Conservation (phyloP, 2,113 vertebrate genomes). For the Psilopogon haemacephalus region DNA sequence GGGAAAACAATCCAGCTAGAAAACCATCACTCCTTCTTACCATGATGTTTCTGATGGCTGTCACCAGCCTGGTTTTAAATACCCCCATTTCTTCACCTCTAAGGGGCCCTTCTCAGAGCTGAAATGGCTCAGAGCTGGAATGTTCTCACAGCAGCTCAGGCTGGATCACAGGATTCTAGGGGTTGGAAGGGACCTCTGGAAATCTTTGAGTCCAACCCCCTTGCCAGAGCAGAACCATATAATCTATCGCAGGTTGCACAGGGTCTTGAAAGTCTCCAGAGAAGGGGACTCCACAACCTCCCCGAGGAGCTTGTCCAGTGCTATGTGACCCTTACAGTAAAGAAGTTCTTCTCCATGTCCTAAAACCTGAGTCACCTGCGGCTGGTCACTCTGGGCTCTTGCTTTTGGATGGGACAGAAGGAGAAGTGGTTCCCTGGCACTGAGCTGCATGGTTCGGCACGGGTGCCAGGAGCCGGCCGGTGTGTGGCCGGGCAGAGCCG, state of each 20-base stretch:
- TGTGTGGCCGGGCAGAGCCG: fast-evolving
- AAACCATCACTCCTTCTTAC: background rate
- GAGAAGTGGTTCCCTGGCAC: fast-evolving
- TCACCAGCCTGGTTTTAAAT: background rate
- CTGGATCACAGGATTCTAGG: too few relatives aligned
- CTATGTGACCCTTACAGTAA: too few relatives aligned
- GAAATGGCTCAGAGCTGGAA: fast-evolving
- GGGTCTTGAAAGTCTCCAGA: too few relatives aligned
- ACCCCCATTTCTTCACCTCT: background rate
- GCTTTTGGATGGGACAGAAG: fast-evolving
- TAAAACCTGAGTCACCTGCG: background rate
- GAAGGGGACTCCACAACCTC: too few relatives aligned
- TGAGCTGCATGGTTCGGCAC: fast-evolving
- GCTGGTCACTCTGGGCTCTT: background rate
- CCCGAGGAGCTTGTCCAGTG: too few relatives aligned
- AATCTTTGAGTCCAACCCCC: too few relatives aligned
- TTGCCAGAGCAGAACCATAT: too few relatives aligned
- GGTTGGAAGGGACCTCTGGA: too few relatives aligned
- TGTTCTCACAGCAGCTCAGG: fast-evolving
- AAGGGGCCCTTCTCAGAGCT: background rate
- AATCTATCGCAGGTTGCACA: too few relatives aligned
- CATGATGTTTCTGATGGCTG: background rate
- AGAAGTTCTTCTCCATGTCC: too few relatives aligned
- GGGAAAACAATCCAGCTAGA: fast-evolving
- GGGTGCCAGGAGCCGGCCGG: background rate